Evolutionary conservation across 2,797 vertebrate genomes (phyloP).

Genomic region (Pelochelys cantorii): DNA sequence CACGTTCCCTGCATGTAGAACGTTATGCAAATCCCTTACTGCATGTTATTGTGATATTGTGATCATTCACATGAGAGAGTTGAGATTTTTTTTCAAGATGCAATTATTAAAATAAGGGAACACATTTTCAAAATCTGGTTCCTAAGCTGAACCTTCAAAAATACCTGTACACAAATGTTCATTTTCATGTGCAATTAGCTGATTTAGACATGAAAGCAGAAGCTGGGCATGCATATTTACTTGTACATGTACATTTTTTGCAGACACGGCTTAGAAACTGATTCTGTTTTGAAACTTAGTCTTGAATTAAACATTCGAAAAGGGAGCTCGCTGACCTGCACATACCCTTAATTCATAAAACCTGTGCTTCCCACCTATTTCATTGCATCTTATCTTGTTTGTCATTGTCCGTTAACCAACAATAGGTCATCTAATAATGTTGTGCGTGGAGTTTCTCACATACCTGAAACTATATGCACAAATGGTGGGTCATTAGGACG

Average conservation of each 20-base stretch:
- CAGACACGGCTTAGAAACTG: not conserved
- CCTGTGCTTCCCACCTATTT: not conserved
- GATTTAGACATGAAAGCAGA: not conserved
- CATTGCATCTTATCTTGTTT: not conserved
- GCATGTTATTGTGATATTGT: not conserved
- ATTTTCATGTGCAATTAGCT: not conserved
- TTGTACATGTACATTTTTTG: not conserved
- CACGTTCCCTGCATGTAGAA: accelerated
- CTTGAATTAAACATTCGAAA: not conserved
- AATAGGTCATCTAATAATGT: not conserved
- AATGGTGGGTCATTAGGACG: not conserved
- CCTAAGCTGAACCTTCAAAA: not conserved
- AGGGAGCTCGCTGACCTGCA: not conserved
- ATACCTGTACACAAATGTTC: not conserved
- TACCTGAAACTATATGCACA: not conserved
- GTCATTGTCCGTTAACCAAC: not conserved
- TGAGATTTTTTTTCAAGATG: not conserved
- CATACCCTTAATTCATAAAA: not conserved
- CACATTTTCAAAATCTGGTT: not conserved
- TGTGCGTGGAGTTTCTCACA: not conserved
- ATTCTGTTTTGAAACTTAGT: not conserved
- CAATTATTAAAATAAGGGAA: not conserved
- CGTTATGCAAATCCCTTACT: accelerated
- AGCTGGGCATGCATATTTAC: not conserved
- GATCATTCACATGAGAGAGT: accelerated